Evolutionary conservation across 2,797 vertebrate species (phyloP).

Genomic region (Gallinago stenura): DNA sequence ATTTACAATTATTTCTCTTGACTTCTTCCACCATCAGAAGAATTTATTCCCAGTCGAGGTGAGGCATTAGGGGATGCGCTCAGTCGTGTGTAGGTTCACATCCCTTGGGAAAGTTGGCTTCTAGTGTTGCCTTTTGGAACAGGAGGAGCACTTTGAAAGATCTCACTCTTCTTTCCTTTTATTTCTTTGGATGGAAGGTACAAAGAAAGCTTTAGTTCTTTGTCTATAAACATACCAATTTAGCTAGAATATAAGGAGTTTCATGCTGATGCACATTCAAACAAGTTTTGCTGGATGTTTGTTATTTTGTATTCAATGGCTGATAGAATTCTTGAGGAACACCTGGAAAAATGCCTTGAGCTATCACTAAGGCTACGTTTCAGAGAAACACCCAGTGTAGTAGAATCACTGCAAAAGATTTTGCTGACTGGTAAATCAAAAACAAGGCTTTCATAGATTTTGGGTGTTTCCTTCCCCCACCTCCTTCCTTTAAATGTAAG

Average conservation of each 20-base stretch:
- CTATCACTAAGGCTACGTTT: neutral
- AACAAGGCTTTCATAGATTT: neutral
- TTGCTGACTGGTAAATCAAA: neutral
- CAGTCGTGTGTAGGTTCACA: neutral
- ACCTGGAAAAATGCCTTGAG: neutral
- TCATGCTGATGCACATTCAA: neutral
- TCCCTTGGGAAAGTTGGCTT: neutral
- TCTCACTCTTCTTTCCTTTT: neutral
- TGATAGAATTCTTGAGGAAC: constrained; percentile 36
- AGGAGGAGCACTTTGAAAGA: neutral
- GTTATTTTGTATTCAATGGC: neutral
- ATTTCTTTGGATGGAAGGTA: neutral
- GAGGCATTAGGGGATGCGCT: neutral
- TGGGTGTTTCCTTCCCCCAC: neutral
- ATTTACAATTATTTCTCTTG: neutral
- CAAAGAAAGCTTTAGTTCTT: neutral
- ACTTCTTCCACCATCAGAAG: neutral
- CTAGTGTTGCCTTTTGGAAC: neutral
- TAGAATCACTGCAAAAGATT: neutral
- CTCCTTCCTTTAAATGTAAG: neutral
- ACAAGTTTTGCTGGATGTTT: neutral
- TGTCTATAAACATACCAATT: neutral
- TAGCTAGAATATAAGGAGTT: neutral
- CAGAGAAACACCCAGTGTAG: neutral
- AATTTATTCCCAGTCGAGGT: neutral